Conservation (phyloP, 2,888 invertebrate genomes). For the Entomobrya multifasciata region DNA sequence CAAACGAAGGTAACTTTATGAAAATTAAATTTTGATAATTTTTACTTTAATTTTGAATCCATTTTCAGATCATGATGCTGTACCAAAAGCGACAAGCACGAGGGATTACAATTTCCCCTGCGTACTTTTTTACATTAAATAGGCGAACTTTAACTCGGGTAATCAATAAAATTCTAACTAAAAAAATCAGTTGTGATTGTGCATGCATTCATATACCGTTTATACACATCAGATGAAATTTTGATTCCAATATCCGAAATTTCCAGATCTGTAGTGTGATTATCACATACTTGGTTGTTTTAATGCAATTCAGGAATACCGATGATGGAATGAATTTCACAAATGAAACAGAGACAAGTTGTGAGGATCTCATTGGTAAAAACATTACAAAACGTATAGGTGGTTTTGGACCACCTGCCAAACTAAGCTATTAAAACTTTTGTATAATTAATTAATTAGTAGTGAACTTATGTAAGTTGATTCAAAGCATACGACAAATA, state of each 20-base stretch:
- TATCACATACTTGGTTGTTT: conserved; percentile 23
- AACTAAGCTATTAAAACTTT: no score
- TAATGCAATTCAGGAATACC: conserved; percentile 34
- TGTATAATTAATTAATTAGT: no score
- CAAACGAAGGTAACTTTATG: neutral
- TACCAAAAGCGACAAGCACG: neutral
- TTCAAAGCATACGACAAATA: no score
- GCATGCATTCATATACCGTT: no score
- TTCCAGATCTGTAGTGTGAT: conserved; percentile 10
- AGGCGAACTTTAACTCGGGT: conserved; percentile 28
- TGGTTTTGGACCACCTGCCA: neutral
- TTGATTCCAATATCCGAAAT: neutral
- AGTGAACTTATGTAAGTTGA: no score
- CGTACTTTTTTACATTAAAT: conserved; percentile 20
- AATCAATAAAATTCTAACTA: neutral
- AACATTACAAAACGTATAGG: neutral
- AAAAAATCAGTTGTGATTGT: no score
- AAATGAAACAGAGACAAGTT: neutral
- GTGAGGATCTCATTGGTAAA: neutral
- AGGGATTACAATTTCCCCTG: conserved; percentile 7
- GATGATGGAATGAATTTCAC: neutral
- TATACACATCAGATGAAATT: neutral
- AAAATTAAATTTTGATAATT: neutral
- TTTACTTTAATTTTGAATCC: no score
- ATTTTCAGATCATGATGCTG: conserved; percentile 1